Evolutionary conservation across 2,797 vertebrate genomes (phyloP).

Genomic region (Vultur gryphus): DNA sequence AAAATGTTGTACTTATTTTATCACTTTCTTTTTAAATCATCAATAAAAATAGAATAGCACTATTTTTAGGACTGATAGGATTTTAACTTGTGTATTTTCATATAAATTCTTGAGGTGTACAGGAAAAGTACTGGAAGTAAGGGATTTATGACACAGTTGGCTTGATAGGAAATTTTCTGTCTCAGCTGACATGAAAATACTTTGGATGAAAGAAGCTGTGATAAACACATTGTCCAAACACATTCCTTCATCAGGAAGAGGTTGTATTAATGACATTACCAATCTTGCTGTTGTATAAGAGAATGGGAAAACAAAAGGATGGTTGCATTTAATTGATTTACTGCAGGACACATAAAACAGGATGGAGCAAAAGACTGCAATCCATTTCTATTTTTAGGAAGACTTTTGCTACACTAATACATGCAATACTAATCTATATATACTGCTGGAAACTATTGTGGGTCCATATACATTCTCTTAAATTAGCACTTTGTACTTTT

Average conservation of each 20-base stretch:
- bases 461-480: neutral
- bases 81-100: neutral
- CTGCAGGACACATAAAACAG: neutral
- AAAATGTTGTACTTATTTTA: neutral
- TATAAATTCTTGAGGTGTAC: neutral
- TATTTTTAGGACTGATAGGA: neutral
- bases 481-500: neutral
- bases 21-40: neutral
- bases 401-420: neutral
- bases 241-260: neutral
- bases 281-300: neutral
- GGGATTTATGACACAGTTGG: neutral
- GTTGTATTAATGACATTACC: neutral
- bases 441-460: neutral
- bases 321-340: neutral
- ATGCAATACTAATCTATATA: neutral
- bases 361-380: neutral
- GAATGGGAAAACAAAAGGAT: neutral
- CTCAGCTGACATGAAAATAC: neutral
- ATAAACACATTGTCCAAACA: neutral
- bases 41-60: neutral
- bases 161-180: neutral
- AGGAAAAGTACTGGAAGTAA: neutral
- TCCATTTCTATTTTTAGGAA: neutral
- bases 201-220: neutral